Percentiles rank a stretch among this genome's conserved stretches.
Conservation (phyloP, 2,797 vertebrate species). For the Otolemur crassicaudatus region DNA sequence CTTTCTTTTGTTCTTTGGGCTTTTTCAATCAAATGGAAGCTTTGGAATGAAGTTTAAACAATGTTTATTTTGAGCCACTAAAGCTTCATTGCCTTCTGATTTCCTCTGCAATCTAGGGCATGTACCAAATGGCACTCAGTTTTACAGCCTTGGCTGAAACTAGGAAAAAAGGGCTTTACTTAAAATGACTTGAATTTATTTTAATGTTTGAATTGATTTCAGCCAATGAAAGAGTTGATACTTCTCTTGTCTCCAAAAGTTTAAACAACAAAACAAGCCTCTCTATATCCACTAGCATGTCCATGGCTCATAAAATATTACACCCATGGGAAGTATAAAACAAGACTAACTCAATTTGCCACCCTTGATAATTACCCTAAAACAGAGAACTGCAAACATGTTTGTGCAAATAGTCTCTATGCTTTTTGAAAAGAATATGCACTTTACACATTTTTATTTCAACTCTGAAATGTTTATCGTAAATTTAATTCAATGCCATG, state of each 20-base stretch:
- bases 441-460: background rate
- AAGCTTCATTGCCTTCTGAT: background rate
- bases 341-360: background rate
- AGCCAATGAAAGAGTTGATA: background rate
- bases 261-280: slow-evolving; percentile 33
- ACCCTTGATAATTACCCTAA: slow-evolving; percentile 1
- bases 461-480: background rate
- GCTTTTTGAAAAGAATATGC: background rate
- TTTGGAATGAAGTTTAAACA: slow-evolving; percentile 61
- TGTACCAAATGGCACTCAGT: background rate
- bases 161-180: background rate
- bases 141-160: background rate
- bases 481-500: background rate
- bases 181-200: background rate
- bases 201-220: background rate
- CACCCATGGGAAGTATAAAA: background rate
- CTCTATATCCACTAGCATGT: too few relatives aligned
- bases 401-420: background rate
- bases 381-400: background rate
- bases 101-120: background rate
- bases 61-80: slow-evolving; percentile 1
- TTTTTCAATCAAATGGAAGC: slow-evolving; percentile 7
- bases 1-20: background rate
- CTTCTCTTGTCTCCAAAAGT: background rate
- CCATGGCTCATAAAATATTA: background rate